phyloP scores from a whole-genome alignment of 2,797 vertebrate species.

The Acestrorhynchus altus region DNA sequence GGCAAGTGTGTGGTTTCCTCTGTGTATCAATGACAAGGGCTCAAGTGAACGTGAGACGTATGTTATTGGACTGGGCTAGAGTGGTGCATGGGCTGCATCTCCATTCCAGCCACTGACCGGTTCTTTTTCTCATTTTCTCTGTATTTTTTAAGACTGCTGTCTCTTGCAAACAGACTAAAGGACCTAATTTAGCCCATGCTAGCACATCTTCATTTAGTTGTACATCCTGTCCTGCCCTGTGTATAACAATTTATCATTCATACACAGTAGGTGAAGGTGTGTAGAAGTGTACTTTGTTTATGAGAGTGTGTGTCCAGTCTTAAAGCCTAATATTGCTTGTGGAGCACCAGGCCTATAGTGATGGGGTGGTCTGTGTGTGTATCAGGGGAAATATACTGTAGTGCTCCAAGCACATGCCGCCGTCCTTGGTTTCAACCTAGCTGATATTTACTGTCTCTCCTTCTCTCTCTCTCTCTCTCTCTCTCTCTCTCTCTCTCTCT shows the following conservation, averaged over 20 bases:
- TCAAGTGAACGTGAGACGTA: conserved; percentile 20
- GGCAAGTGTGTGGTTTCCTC: conserved; percentile 39
- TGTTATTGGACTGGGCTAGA: conserved; percentile 21
- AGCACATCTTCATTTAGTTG: neutral
- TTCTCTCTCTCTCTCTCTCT: conserved; percentile 23
- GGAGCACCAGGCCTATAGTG: conserved; percentile 51
- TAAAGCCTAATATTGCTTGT: conserved; percentile 47
- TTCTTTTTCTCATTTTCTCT: neutral
- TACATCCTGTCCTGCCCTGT: neutral
- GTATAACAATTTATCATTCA: conserved; percentile 25
- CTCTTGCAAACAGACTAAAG: neutral
- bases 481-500: conserved; percentile 32
- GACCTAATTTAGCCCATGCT: conserved; percentile 2
- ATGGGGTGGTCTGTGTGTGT: conserved; percentile 49
- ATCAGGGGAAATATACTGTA: conserved; percentile 62
- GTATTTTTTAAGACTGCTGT: neutral
- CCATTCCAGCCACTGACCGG: neutral
- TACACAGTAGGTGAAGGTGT: conserved; percentile 50
- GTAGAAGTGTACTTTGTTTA: conserved; percentile 39
- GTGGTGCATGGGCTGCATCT: neutral
- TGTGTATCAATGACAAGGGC: conserved; percentile 33
- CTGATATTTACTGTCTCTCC: conserved; percentile 45
- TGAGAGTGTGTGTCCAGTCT: conserved; percentile 22
- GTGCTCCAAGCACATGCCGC: conserved; percentile 54
- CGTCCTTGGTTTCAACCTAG: conserved; percentile 64